Evolutionary conservation across 2,797 vertebrate species (phyloP).

Genomic region (Simalia tracyae): DNA sequence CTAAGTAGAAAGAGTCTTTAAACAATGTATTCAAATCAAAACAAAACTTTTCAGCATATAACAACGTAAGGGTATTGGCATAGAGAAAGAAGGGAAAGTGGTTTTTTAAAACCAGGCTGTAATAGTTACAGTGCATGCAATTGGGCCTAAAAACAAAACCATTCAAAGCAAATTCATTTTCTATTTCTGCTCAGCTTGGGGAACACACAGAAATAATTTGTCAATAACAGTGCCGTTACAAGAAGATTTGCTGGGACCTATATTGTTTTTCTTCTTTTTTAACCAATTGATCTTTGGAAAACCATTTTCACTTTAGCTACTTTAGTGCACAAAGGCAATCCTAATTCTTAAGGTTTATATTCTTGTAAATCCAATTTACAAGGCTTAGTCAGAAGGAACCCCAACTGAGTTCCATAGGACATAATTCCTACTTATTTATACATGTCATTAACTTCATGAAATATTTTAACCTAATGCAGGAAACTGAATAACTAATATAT

Average conservation of each 20-base stretch:
- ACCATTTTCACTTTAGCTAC: conserved; percentile 49
- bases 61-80: background rate
- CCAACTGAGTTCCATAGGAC: background rate
- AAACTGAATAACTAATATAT: background rate
- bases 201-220: conserved; percentile 45
- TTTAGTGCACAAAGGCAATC: background rate
- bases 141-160: conserved; percentile 39
- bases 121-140: background rate
- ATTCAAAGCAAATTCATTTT: conserved; percentile 8
- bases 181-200: conserved; percentile 34
- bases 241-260: conserved; percentile 48
- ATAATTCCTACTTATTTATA: background rate
- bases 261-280: conserved; percentile 41
- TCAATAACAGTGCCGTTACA: conserved; percentile 35
- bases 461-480: background rate
- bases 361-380: background rate
- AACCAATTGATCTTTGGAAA: conserved; percentile 43
- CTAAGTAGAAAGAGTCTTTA: accelerated
- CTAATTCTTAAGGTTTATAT: background rate
- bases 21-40: conserved; percentile 2
- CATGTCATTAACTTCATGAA: background rate
- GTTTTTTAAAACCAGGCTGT: background rate
- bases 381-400: background rate
- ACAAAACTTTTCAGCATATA: background rate
- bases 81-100: background rate